Evolutionary conservation across 2,797 vertebrate genomes (phyloP).

Genomic region (Tamandua tetradactyla): DNA sequence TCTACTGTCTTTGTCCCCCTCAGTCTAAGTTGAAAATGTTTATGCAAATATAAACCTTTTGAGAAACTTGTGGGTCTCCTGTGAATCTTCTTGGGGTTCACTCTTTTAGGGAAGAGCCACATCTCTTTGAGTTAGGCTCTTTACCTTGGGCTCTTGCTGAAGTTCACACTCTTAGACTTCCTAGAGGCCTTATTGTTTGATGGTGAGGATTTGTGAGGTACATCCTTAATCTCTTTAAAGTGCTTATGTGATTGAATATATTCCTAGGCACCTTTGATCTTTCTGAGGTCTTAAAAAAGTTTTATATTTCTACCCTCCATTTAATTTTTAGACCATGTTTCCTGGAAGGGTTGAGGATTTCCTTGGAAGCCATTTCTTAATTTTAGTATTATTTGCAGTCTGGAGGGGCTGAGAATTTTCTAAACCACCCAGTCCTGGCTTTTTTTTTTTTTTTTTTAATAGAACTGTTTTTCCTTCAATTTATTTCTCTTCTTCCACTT

Average conservation of each 20-base stretch:
- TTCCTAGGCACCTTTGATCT: not conserved
- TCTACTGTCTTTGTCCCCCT: not conserved
- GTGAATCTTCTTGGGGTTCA: not conserved
- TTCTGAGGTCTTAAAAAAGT: slow-evolving; percentile 5
- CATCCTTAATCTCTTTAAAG: not conserved
- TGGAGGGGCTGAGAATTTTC: not conserved
- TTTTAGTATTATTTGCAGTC: not conserved
- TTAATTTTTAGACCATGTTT: slow-evolving; percentile 30
- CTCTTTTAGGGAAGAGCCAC: not conserved
- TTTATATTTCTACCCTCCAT: not conserved
- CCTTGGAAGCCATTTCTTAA: slow-evolving; percentile 24
- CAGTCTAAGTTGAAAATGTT: not conserved
- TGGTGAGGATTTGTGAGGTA: not conserved
- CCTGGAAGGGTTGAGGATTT: not conserved
- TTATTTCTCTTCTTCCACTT: not conserved
- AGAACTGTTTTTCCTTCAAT: not conserved
- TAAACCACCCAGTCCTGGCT: not conserved
- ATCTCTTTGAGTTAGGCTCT: not conserved
- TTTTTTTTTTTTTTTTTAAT: not conserved
- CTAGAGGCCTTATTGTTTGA: not conserved
- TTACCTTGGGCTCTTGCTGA: not conserved
- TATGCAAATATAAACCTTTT: not conserved
- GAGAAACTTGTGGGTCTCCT: not conserved
- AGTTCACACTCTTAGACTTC: not conserved
- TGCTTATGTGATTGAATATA: not conserved